phyloP scores from a whole-genome alignment of 2,888 invertebrate genomes.

The Spialia ferax region DNA sequence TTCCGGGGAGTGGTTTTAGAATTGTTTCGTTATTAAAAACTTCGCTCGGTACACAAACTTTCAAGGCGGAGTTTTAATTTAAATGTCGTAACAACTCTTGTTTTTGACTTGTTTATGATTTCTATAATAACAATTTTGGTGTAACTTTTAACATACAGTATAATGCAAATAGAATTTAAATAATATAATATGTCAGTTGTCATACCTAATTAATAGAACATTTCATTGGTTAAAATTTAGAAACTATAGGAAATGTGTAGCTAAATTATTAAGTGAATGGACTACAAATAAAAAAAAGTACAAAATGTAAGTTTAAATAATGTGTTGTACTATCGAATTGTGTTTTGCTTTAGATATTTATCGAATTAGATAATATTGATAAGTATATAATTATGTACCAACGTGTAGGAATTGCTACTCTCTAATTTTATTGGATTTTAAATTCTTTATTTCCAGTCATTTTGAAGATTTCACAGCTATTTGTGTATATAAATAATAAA shows the following conservation, averaged over 20 bases:
- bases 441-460: too few species aligned
- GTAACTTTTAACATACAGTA: not conserved
- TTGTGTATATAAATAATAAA: too few species aligned
- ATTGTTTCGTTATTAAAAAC: conserved; percentile 30
- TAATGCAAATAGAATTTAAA: too few species aligned
- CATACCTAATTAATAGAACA: too few species aligned
- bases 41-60: conserved; percentile 24
- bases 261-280: conserved; percentile 6
- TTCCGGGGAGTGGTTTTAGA: conserved; percentile 31
- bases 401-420: too few species aligned
- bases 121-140: not conserved
- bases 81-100: conserved; percentile 12
- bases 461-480: too few species aligned
- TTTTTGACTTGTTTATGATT: not conserved
- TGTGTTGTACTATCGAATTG: not conserved
- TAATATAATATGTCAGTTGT: too few species aligned
- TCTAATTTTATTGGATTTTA: too few species aligned
- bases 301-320: conserved; percentile 16
- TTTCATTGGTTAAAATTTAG: not conserved
- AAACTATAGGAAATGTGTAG: not conserved
- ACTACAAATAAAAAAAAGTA: not conserved
- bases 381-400: too few species aligned
- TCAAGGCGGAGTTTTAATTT: conserved; percentile 18
- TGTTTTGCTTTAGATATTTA: too few species aligned
- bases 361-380: too few species aligned